Evolutionary conservation across 2,113 vertebrate genomes (phyloP).

Genomic region (Thymallus thymallus): DNA sequence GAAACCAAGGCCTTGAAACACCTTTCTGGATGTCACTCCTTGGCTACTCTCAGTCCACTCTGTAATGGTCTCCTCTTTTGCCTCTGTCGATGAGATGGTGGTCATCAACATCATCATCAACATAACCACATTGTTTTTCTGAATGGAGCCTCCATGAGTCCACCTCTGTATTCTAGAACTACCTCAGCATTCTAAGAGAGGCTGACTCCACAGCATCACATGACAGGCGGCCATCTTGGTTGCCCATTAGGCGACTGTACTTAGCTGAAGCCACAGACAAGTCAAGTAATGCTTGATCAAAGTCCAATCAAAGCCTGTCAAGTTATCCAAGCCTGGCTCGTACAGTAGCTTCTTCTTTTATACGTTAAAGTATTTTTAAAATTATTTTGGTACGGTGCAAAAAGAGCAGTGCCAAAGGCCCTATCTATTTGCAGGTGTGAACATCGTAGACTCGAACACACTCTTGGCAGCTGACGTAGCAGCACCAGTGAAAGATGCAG

Average conservation of each 20-base stretch:
- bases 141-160: constrained; percentile 17
- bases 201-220: constrained; percentile 34
- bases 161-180: constrained; percentile 16
- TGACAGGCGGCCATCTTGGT: constrained; percentile 19
- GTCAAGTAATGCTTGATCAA: constrained; percentile 19
- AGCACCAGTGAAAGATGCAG: constrained; percentile 99
- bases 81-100: constrained; percentile 11
- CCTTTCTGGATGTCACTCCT: constrained; percentile 13
- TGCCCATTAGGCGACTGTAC: constrained; percentile 11
- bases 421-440: constrained; percentile 92
- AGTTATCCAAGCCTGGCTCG: constrained; percentile 27
- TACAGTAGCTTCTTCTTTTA: constrained; percentile 15
- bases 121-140: constrained; percentile 17
- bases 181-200: constrained; percentile 39
- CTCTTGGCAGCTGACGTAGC: constrained; percentile 98
- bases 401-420: not conserved
- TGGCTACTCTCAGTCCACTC: not conserved
- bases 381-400: constrained; percentile 24
- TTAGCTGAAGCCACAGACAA: constrained; percentile 5
- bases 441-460: constrained; percentile 91
- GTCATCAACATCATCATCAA: constrained; percentile 4
- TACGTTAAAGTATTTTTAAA: constrained; percentile 22
- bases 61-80: not conserved
- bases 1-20: constrained; percentile 26
- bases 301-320: constrained; percentile 6